Evolutionary conservation across 2,888 invertebrate genomes (phyloP), one percentile per base, ranked within the genome.

Genomic region (Andrena chrysosceles): DNA sequence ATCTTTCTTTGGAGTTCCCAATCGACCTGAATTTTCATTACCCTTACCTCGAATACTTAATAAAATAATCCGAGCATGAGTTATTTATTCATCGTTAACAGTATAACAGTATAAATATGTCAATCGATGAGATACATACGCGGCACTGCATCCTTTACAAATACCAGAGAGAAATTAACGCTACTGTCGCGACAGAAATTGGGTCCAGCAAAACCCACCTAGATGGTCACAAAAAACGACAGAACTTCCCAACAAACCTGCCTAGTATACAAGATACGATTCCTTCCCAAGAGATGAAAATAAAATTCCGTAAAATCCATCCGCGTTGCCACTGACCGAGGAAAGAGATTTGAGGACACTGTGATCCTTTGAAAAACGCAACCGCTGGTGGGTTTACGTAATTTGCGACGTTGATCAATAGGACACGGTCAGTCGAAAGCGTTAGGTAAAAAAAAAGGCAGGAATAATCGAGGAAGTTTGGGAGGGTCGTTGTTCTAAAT

Each of bases 401-500:
- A 2, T 16, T 6, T 16, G 33, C 33, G 56, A 60, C 33, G 23
- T 68, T 64, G 56, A 63, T 60, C 66, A 13, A 20, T 13, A 5
- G 10, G 20, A 60, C 42, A 7, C 2, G 20, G 52, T 62, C 52
- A 3, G 64, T 56, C 52, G 2, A 13, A 4, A 10, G n/a, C 29
- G 23, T 23, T 2, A 4, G 16, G 10, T 26, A 13, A 29, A 52
- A 49, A 59, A 59, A 48, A 49, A 13, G 48, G 68, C 33, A 69
- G 64, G 29, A 67, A 49, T 54, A 79, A 64, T 62, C 56, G 68
- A 49, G 60, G 13, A 75, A 49, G 56, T 70, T 67, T 68, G 13
- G 33, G 42, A 5, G 42, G 33, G 29, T 16, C 77, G 29, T 77
- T 66, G 69, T 33, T 62, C 67, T 56, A 54, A 76, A 72, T 83